These are phyloP conservation scores for Epinephelus awoara DNA, from an alignment of 2,797 vertebrate genomes.

Conservation along the genomic window DNA sequence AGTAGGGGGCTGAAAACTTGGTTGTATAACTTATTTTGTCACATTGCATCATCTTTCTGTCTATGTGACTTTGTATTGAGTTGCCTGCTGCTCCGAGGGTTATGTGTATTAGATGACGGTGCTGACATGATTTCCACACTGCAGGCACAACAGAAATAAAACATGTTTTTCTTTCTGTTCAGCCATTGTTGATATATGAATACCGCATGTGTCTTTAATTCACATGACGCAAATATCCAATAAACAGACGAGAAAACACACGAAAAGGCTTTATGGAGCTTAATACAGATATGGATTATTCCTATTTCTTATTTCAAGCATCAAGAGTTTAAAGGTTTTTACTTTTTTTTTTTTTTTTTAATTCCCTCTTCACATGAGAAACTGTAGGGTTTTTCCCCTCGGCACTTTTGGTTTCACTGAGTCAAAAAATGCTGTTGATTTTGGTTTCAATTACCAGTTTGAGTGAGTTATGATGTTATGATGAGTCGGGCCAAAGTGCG, in stretches of 20 bases:
- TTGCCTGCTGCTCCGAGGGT: constrained; percentile 11
- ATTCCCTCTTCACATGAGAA: not conserved
- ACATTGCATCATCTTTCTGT: constrained; percentile 4
- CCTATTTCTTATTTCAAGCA: not conserved
- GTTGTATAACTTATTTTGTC: constrained; percentile 31
- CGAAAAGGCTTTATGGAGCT: not conserved
- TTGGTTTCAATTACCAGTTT: too few species aligned
- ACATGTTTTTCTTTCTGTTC: not conserved
- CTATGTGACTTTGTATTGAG: not conserved
- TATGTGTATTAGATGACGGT: constrained; percentile 13
- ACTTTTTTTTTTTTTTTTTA: not conserved
- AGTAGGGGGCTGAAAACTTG: constrained; percentile 25
- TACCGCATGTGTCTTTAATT: not conserved
- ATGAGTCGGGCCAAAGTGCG: too few species aligned
- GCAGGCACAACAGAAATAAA: not conserved
- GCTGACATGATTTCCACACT: not conserved
- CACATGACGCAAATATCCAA: not conserved
- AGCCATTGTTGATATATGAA: not conserved
- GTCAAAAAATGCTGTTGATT: too few species aligned
- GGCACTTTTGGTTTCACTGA: too few species aligned
- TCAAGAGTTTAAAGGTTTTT: not conserved
- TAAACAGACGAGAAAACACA: not conserved
- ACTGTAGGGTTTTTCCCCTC: too few species aligned
- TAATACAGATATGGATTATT: not conserved
- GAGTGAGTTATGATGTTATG: too few species aligned